These are phyloP conservation scores for Xiphophorus maculatus DNA, from an alignment of 2,113 vertebrate species.

Conservation along the genomic window DNA sequence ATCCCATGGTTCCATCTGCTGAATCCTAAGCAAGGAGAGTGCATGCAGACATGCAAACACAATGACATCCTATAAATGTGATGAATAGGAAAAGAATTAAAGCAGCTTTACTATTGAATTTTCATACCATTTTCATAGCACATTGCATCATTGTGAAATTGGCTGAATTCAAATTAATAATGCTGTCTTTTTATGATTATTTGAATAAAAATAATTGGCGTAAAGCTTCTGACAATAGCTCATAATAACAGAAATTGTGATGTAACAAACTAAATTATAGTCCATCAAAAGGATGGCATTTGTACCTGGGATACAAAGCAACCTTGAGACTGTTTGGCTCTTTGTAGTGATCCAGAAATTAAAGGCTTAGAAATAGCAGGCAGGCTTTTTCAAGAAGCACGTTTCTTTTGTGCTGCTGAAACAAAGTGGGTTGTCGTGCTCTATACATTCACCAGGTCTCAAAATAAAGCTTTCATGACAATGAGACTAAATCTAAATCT, in stretches of 20 bases:
- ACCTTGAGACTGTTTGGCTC: slow-evolving; percentile 42
- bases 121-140: background rate
- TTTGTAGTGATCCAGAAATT: slow-evolving; percentile 65
- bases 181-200: background rate
- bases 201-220: background rate
- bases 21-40: slow-evolving; percentile 80
- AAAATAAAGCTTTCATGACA: slow-evolving; percentile 74
- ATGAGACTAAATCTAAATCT: slow-evolving; percentile 70
- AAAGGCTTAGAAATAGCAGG: slow-evolving; percentile 62
- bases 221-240: slow-evolving; percentile 13
- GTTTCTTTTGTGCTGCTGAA: slow-evolving; percentile 69
- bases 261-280: slow-evolving; percentile 27
- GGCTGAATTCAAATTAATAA: background rate
- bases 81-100: slow-evolving; percentile 23
- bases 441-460: slow-evolving; percentile 69
- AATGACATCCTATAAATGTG: slow-evolving; percentile 50
- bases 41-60: slow-evolving; percentile 66
- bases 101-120: slow-evolving; percentile 11
- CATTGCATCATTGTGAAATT: background rate
- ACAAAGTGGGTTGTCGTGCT: slow-evolving; percentile 71
- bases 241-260: slow-evolving; percentile 14
- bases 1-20: slow-evolving; percentile 82
- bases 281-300: slow-evolving; percentile 42
- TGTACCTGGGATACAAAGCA: slow-evolving; percentile 47
- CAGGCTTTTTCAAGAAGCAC: slow-evolving; percentile 61